Percentiles rank a stretch among this genome's conserved stretches.
phyloP scores from a whole-genome alignment of 2,113 vertebrate species.

The Menidia beryllina region DNA sequence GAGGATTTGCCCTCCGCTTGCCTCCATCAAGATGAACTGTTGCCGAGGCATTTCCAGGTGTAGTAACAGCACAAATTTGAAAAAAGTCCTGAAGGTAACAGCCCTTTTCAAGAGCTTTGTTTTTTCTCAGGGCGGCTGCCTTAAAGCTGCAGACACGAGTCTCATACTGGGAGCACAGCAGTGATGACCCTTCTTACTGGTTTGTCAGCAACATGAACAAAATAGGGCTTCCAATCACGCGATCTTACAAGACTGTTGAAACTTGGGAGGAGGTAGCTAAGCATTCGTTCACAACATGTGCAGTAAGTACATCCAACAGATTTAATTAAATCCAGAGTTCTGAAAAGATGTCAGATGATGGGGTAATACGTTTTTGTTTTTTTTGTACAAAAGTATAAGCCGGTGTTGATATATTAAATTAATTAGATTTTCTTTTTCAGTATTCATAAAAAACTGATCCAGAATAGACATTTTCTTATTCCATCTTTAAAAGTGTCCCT shows the following conservation, averaged over 20 bases:
- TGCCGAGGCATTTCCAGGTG: conserved; percentile 85
- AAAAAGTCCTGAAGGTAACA: not conserved
- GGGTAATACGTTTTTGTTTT: too few species aligned
- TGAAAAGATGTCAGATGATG: too few species aligned
- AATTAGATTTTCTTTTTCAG: too few species aligned
- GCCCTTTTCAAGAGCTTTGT: not conserved
- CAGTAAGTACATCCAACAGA: conserved; percentile 3
- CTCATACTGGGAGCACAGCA: conserved; percentile 78
- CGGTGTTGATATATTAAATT: too few species aligned
- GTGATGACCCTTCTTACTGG: conserved; percentile 74
- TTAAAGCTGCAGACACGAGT: conserved; percentile 74
- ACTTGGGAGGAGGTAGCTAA: conserved; percentile 24
- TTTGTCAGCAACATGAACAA: conserved; percentile 67
- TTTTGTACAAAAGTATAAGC: too few species aligned
- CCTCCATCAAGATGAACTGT: conserved; percentile 81
- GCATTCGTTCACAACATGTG: conserved; percentile 5
- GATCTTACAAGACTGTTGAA: conserved; percentile 33
- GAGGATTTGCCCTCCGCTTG: conserved; percentile 80
- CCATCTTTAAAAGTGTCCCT: too few species aligned
- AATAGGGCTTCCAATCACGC: conserved; percentile 24
- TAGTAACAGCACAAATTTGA: conserved; percentile 18
- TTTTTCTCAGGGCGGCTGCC: conserved; percentile 78
- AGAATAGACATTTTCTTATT: not conserved
- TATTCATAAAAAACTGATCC: too few species aligned
- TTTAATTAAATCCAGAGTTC: not conserved